Evolutionary conservation across 2,888 invertebrate genomes (phyloP).

Genomic region (Alsophila aescularia): DNA sequence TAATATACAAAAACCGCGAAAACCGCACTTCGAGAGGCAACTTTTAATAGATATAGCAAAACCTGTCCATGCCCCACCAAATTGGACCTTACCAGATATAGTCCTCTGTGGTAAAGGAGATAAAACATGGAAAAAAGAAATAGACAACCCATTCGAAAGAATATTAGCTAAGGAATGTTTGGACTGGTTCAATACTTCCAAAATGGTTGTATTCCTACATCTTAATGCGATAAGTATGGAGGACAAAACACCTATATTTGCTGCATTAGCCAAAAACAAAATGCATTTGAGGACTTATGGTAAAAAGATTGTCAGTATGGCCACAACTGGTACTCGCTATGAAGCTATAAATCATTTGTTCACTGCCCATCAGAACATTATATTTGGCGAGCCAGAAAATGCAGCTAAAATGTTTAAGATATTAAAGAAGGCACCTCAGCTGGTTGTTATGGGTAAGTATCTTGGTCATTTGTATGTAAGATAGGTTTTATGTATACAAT

Average conservation of each 20-base stretch:
- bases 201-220: conserved; percentile 89
- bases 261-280: conserved; percentile 86
- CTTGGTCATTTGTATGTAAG: neutral
- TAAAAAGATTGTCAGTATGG: conserved; percentile 86
- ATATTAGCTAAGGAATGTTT: conserved; percentile 89
- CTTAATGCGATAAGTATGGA: conserved; percentile 88
- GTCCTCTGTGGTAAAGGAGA: conserved; percentile 80
- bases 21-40: conserved; percentile 88
- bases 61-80: conserved; percentile 84
- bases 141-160: conserved; percentile 88
- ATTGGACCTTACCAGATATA: conserved; percentile 69
- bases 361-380: conserved; percentile 85
- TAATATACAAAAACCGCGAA: conserved; percentile 89
- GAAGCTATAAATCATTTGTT: conserved; percentile 87
- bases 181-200: conserved; percentile 88
- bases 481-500: neutral
- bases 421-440: conserved; percentile 88
- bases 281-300: conserved; percentile 89
- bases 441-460: conserved; percentile 87
- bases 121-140: conserved; percentile 47
- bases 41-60: conserved; percentile 86
- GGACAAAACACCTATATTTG: conserved; percentile 86
- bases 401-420: conserved; percentile 86
- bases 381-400: conserved; percentile 88
- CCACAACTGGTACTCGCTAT: conserved; percentile 87